Evolutionary conservation across 2,797 vertebrate species (phyloP).

Genomic region (Etheostoma perlongum): DNA sequence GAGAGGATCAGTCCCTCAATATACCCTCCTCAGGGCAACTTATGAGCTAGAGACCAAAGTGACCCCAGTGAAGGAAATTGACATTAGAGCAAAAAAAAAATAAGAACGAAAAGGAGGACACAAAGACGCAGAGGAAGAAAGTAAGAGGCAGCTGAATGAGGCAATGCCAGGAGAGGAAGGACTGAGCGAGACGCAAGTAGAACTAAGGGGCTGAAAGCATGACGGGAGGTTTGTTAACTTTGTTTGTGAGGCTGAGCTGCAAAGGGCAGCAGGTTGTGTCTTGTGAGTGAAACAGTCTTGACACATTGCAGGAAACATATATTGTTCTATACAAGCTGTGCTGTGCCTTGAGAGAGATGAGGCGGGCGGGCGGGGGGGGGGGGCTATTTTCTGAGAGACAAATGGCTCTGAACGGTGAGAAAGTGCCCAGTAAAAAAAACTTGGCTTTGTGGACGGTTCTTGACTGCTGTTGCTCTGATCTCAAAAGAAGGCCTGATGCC

Average conservation of each 20-base stretch:
- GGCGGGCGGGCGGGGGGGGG: background rate
- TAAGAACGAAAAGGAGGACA: conserved; percentile 33
- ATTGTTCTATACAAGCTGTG: conserved; percentile 82
- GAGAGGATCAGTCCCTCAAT: conserved; percentile 81
- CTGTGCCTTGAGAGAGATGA: background rate
- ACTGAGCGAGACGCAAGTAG: conserved; percentile 38
- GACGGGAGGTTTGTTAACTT: conserved; percentile 43
- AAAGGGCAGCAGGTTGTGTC: conserved; percentile 57
- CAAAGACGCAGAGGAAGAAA: conserved; percentile 58
- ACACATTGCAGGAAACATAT: conserved; percentile 80
- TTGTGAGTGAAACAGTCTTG: conserved; percentile 62
- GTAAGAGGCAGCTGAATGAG: conserved; percentile 48
- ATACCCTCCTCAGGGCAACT: conserved; percentile 76
- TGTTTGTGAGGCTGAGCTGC: conserved; percentile 45
- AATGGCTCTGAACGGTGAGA: conserved; percentile 68
- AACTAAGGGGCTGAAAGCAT: conserved; percentile 48
- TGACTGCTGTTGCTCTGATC: conserved; percentile 57
- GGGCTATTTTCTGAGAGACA: conserved; percentile 52
- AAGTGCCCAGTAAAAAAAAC: conserved; percentile 49
- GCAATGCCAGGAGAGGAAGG: conserved; percentile 66
- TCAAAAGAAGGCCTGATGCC: conserved; percentile 65
- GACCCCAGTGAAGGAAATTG: conserved; percentile 74
- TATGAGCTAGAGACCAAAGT: conserved; percentile 71
- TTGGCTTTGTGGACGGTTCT: conserved; percentile 63
- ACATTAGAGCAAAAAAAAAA: conserved; percentile 61